Base-by-base conservation (phyloP, 2,113 vertebrate genomes). In the Climacteris rufus region DNA sequence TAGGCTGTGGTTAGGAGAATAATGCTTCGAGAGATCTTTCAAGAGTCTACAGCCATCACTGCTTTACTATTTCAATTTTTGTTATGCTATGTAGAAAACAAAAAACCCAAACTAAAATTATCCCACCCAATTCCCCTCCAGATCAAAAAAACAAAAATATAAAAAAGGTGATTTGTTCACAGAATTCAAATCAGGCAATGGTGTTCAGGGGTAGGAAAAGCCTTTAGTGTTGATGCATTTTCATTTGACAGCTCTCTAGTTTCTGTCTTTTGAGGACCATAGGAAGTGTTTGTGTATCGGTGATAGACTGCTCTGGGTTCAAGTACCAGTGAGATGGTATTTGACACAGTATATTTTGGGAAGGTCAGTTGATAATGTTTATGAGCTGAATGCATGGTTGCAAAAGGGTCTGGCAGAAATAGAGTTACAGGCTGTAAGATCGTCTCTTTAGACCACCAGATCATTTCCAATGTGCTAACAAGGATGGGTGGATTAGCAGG, bases 401-500 rank as follows among this genome's bases (percentile, higher is more conserved):
- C 52, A 50, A 72, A 28, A 22, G 13, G 5, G 7, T 83, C 42
- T 94, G 89, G 54, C 53, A 88, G 66, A 44, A 65, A 56, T 5
- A 30, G 71, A 60, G 59, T 82, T 87, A 39, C 94, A 35, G 49
- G 27, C 16, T 90, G 57, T 45, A 57, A 45, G 45, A 69, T 83
- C 13, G 23, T 37, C 15, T 75, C 45, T 83, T 18, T 82, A 47
- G 40, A 69, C 53, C 10, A 89, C 75, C 83, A 90, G 83, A 69
- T 95, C 63, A 93, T 95, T 90, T 83, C 75, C 50, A n/a, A 8
- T 60, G 28, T 72, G 71, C 71, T 88, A 87, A 91, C 70, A 80
- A 92, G 79, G 53, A 83, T 93, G 65, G 85, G 70, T 71, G 72
- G 75, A 71, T 96, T 92, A 88, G 89, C 86, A 96, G 86, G 89